phyloP scores from a whole-genome alignment of 1,140 invertebrate species.

The Plodia interpunctella region DNA sequence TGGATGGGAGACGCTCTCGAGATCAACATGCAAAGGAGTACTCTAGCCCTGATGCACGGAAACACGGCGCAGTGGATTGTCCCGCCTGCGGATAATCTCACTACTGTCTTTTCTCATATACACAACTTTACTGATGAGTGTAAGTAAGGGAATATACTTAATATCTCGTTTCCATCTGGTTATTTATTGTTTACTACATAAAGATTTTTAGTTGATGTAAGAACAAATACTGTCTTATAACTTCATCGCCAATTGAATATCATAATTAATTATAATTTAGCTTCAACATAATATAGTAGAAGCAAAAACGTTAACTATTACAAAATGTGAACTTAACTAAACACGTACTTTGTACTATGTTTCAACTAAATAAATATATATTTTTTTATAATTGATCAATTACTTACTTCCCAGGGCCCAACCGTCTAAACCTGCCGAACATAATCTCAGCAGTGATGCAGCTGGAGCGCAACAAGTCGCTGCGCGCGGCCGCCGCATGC shows the following conservation, averaged over 20 bases:
- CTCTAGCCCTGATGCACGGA: conserved; percentile 78
- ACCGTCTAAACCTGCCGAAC: conserved; percentile 62
- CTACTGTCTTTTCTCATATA: conserved; percentile 50
- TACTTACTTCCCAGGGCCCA: conserved; percentile 53
- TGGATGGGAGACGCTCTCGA: conserved; percentile 65
- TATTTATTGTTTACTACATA: background rate
- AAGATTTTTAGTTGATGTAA: no score
- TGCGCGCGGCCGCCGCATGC: conserved; percentile 32
- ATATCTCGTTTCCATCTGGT: background rate
- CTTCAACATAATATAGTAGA: no score
- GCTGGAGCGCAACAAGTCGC: conserved; percentile 56
- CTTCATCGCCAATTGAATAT: no score
- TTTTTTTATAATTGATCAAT: no score
- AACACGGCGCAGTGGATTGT: conserved; percentile 77
- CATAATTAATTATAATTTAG: no score
- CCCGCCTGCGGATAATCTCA: conserved; percentile 60
- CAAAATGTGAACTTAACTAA: no score
- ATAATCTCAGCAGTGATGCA: conserved; percentile 58
- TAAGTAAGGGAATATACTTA: conserved; percentile 30
- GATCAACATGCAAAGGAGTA: conserved; percentile 77
- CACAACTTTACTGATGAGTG: conserved; percentile 58
- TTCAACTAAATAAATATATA: no score
- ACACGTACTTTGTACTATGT: no score
- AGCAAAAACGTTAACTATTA: no score
- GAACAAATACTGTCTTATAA: no score